Evolutionary conservation across 2,888 invertebrate genomes (phyloP).

Genomic region (Pristionchus entomophagus): DNA sequence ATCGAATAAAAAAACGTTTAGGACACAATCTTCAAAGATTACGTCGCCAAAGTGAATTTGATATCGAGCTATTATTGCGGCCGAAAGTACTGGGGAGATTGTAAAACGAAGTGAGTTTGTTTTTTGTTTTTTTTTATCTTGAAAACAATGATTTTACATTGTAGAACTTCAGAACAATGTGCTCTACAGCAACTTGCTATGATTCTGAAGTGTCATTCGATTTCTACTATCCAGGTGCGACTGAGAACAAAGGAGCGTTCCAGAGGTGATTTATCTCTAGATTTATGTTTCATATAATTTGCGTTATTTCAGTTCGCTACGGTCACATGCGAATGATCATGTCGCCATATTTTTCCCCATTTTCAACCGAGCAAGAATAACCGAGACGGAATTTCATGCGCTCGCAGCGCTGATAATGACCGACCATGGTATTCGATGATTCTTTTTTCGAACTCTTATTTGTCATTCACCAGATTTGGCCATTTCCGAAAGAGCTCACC

Average conservation of each 20-base stretch:
- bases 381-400: background rate
- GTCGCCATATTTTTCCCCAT: background rate
- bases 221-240: background rate
- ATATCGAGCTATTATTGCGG: conserved; percentile 5
- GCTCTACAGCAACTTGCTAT: background rate
- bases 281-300: accelerated
- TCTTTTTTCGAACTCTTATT: too few species aligned
- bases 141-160: background rate
- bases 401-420: background rate
- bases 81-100: background rate
- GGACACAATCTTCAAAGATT: background rate
- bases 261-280: background rate
- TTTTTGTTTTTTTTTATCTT: too few species aligned
- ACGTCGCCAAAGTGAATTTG: background rate
- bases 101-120: background rate
- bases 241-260: background rate
- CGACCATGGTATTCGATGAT: background rate
- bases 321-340: background rate
- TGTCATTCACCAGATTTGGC: background rate
- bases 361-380: background rate
- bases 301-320: background rate
- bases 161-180: background rate
- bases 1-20: background rate
- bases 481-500: background rate
- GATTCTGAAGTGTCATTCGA: background rate